A percentile compares a stretch with the other conserved stretches of the same genome.
These are phyloP conservation scores for Pelodiscus sinensis DNA, from an alignment of 2,113 vertebrate genomes.

Conservation along the genomic window DNA sequence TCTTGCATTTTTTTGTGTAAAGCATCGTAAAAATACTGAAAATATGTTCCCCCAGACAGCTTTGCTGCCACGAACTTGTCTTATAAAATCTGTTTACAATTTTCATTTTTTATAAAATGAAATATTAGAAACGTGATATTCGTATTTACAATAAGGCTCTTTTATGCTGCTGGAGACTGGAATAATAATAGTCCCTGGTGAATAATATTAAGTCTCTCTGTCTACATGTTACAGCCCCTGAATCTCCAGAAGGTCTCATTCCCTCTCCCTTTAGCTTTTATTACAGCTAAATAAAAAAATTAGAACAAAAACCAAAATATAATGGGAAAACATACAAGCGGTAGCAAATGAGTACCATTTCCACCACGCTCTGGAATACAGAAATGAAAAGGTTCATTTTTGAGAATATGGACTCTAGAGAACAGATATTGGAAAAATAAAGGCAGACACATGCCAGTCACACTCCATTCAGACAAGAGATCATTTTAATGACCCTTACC, in stretches of 20 bases:
- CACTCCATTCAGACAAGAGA: background rate
- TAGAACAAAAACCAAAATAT: background rate
- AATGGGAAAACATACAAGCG: slow-evolving; percentile 10
- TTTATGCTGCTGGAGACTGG: background rate
- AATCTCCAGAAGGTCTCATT: background rate
- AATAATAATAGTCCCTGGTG: background rate
- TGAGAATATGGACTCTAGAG: background rate
- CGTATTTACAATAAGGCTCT: background rate
- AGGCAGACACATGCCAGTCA: fast-evolving
- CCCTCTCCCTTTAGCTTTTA: background rate
- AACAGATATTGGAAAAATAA: background rate
- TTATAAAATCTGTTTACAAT: background rate
- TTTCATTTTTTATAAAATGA: background rate
- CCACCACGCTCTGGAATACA: background rate
- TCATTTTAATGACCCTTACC: slow-evolving; percentile 21
- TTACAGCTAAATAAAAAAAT: background rate
- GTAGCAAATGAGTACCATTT: slow-evolving; percentile 1
- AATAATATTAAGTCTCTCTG: background rate
- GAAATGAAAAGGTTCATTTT: slow-evolving; percentile 4
- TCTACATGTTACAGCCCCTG: background rate
- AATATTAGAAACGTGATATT: background rate
- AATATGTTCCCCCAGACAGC: background rate
- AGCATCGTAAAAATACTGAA: background rate
- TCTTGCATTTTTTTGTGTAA: background rate
- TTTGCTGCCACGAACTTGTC: background rate